Evolutionary conservation across 2,797 vertebrate species (phyloP).

Genomic region (Enteromius fasciolatus): DNA sequence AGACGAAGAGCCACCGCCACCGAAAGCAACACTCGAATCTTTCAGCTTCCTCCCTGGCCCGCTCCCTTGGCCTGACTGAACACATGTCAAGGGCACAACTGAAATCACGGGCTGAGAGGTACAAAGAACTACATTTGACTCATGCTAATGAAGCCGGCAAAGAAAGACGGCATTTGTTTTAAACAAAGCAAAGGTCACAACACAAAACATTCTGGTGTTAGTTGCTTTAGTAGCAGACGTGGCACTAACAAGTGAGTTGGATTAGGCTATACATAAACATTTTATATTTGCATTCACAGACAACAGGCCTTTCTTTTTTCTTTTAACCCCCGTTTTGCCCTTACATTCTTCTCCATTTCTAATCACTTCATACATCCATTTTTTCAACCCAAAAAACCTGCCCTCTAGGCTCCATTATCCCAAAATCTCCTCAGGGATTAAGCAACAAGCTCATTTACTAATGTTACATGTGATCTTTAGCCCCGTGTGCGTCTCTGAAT

Average conservation of each 20-base stretch:
- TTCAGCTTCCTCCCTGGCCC: constrained; percentile 61
- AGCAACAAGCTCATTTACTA: constrained; percentile 64
- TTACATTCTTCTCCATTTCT: constrained; percentile 2
- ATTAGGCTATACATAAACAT: constrained; percentile 20
- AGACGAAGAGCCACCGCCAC: constrained; percentile 64
- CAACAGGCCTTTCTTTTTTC: neutral
- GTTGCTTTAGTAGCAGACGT: constrained; percentile 34
- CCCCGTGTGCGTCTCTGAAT: constrained; percentile 51
- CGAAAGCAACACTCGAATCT: constrained; percentile 60
- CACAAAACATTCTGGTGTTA: constrained; percentile 44
- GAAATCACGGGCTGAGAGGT: constrained; percentile 51
- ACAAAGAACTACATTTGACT: constrained; percentile 50
- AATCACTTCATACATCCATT: neutral
- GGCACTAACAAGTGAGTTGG: constrained; percentile 35
- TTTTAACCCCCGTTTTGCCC: neutral
- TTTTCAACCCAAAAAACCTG: constrained; percentile 8
- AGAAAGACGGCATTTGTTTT: constrained; percentile 23
- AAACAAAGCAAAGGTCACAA: constrained; percentile 30
- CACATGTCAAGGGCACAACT: constrained; percentile 66
- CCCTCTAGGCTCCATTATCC: constrained; percentile 51
- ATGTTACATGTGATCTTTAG: constrained; percentile 63
- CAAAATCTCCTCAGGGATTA: constrained; percentile 62
- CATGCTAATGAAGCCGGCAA: constrained; percentile 30
- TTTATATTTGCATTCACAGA: constrained; percentile 48
- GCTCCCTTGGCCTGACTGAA: constrained; percentile 66